Conservation (phyloP, 1,140 invertebrate genomes). For the Zeugodacus cucurbitae region DNA sequence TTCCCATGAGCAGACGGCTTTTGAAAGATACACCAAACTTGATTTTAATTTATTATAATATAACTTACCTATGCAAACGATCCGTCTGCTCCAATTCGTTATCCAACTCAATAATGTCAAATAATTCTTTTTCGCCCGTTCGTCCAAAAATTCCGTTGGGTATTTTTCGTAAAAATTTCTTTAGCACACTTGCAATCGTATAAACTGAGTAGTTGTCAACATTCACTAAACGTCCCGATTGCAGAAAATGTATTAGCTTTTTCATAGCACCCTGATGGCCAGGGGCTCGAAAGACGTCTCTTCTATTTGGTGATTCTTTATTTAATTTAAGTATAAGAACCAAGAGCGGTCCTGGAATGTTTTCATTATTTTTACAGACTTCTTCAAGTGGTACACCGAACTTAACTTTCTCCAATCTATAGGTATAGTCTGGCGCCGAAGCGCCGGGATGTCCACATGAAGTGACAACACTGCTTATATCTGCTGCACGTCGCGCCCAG, state of each 20-base stretch:
- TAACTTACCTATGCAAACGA: slow-evolving; percentile 86
- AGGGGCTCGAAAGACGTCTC: slow-evolving; percentile 94
- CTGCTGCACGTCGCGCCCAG: slow-evolving; percentile 88
- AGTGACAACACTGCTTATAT: slow-evolving; percentile 88
- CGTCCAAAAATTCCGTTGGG: slow-evolving; percentile 95
- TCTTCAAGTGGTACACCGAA: slow-evolving; percentile 89
- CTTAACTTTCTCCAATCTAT: slow-evolving; percentile 91
- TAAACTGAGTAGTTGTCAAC: slow-evolving; percentile 98
- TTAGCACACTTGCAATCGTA: slow-evolving; percentile 97
- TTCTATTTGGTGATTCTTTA: slow-evolving; percentile 91
- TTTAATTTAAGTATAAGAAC: slow-evolving; percentile 93
- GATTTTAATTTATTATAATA: neutral
- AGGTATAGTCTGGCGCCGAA: slow-evolving; percentile 73
- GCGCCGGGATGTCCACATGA: slow-evolving; percentile 81
- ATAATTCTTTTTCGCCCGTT: slow-evolving; percentile 89
- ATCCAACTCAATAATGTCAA: slow-evolving; percentile 85
- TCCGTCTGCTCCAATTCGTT: slow-evolving; percentile 87
- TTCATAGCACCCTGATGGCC: slow-evolving; percentile 96
- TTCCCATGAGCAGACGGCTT: no score
- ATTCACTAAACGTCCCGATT: slow-evolving; percentile 95
- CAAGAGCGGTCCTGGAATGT: slow-evolving; percentile 89
- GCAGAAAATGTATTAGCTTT: slow-evolving; percentile 93
- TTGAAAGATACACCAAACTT: no score
- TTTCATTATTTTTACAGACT: slow-evolving; percentile 93
- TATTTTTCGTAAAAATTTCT: slow-evolving; percentile 97